These are phyloP conservation scores for Dasyornis broadbenti DNA, from an alignment of 2,113 vertebrate genomes.

Conservation along the genomic window DNA sequence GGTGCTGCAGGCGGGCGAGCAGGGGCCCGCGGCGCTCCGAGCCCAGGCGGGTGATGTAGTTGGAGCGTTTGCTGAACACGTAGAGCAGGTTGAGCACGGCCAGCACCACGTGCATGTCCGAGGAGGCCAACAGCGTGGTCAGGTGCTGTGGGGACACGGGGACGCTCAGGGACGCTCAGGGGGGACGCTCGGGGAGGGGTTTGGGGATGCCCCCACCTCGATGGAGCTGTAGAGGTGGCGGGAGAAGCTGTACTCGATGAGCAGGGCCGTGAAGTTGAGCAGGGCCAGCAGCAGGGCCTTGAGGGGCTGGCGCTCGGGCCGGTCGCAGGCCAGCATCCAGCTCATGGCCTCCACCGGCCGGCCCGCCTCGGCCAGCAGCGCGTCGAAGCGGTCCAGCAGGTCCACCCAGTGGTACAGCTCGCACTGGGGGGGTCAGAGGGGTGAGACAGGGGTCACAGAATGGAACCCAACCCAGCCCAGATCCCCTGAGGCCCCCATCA, in stretches of 20 bases:
- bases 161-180: no score
- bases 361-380: slow-evolving; percentile 81
- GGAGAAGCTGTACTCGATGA: slow-evolving; percentile 97
- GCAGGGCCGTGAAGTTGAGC: slow-evolving; percentile 93
- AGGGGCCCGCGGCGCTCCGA: slow-evolving; percentile 93
- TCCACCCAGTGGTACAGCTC: slow-evolving; percentile 99
- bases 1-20: slow-evolving; percentile 89
- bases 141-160: slow-evolving; percentile 75
- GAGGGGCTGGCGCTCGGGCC: slow-evolving; percentile 86
- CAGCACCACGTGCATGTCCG: slow-evolving; percentile 97
- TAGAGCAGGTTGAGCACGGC: slow-evolving; percentile 96
- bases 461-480: background rate
- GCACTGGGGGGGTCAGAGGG: slow-evolving; percentile 66
- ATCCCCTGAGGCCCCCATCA: background rate
- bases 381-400: slow-evolving; percentile 88
- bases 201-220: slow-evolving; percentile 67
- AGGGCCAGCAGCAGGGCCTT: slow-evolving; percentile 92
- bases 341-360: slow-evolving; percentile 94
- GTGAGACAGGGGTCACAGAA: background rate
- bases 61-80: slow-evolving; percentile 97
- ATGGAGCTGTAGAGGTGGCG: slow-evolving; percentile 97
- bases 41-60: slow-evolving; percentile 93
- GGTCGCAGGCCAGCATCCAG: slow-evolving; percentile 93
- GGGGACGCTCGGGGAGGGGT: no score
- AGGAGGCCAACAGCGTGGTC: slow-evolving; percentile 92